Evolutionary conservation across 2,113 vertebrate genomes (phyloP), one percentile per base, ranked within the genome.

Genomic region (Trematomus loennbergii): DNA sequence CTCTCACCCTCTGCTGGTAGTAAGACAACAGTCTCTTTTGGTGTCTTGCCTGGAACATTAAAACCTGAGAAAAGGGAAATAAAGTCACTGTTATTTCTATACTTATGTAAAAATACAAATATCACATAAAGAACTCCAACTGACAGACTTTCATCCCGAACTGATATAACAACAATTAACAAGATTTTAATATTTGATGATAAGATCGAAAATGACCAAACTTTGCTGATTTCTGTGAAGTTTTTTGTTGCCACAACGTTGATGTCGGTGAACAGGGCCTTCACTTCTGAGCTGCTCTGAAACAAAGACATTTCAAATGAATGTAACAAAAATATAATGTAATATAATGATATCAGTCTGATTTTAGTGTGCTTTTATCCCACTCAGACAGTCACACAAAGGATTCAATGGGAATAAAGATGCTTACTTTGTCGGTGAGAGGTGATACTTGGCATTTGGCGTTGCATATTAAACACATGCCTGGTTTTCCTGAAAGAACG

Each of bases 21-120:
- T 97, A 83, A 50, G 91, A 25, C 63, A 96, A 25, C n/a, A 98
- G 88, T 79, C 93, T 94, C 81, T 91, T 96, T 69, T 95, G 94
- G 78, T 98, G 96, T 83, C 94, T 96, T 83, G 96, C 94, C 91
- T 99, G 98, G 83, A 99, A 99, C 75, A 94, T 92, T 84, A 95
- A 82, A 83, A 99, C 87, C 98, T 99, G 84, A n/a, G n/a, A n/a
- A n/a, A n/a, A n/a, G n/a, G n/a, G n/a, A 45, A n/a, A n/a, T 83
- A 79, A 65, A 20, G 48, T 12, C 49, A 43, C 15, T 17, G 3
- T 25, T 4, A 63, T 48, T 13, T 68, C 12, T 62, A 18, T 6
- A 59, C 12, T 1, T 17, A 59, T 49, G 13, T 53, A 12, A 20
- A 43, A 17, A 20, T 57, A 57, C 12, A 29, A 1, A 13, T 17